phyloP scores from a whole-genome alignment of 2,888 invertebrate species.

The Pherbina coryleti region DNA sequence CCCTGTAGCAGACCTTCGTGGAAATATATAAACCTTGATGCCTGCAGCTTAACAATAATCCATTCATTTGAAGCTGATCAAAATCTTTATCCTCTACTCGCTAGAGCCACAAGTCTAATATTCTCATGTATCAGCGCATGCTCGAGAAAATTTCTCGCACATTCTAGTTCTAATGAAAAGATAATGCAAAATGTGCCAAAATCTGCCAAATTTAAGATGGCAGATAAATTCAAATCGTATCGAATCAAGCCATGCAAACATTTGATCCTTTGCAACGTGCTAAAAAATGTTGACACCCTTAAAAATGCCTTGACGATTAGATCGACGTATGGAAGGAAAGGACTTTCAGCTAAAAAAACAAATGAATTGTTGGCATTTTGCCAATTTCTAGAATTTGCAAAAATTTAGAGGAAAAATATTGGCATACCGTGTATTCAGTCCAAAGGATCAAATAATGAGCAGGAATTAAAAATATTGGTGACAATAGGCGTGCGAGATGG shows the following conservation, averaged over 20 bases:
- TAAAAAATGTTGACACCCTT: slow-evolving; percentile 39
- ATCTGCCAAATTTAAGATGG: slow-evolving; percentile 7
- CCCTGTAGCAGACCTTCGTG: neutral
- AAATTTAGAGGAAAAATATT: neutral
- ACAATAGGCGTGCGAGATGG: slow-evolving; percentile 35
- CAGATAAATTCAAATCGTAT: neutral
- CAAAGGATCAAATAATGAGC: slow-evolving; percentile 27
- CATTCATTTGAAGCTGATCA: slow-evolving; percentile 46
- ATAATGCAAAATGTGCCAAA: neutral
- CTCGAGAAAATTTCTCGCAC: too few relatives aligned
- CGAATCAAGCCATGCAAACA: slow-evolving; percentile 28
- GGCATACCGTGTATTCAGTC: neutral
- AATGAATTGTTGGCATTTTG: neutral
- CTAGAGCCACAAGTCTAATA: neutral
- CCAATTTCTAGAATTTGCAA: neutral
- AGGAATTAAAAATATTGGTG: slow-evolving; percentile 44
- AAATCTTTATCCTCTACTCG: slow-evolving; percentile 44
- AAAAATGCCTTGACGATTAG: neutral
- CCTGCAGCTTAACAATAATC: too few relatives aligned
- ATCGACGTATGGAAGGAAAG: neutral
- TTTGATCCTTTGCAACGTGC: slow-evolving; percentile 22
- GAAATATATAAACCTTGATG: too few relatives aligned
- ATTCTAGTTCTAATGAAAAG: too few relatives aligned
- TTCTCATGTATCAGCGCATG: too few relatives aligned
- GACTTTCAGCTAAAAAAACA: neutral